Evolutionary conservation across 2,888 invertebrate genomes (phyloP), one percentile per base, ranked within the genome.

Genomic region (Brachyopa scutellaris): DNA sequence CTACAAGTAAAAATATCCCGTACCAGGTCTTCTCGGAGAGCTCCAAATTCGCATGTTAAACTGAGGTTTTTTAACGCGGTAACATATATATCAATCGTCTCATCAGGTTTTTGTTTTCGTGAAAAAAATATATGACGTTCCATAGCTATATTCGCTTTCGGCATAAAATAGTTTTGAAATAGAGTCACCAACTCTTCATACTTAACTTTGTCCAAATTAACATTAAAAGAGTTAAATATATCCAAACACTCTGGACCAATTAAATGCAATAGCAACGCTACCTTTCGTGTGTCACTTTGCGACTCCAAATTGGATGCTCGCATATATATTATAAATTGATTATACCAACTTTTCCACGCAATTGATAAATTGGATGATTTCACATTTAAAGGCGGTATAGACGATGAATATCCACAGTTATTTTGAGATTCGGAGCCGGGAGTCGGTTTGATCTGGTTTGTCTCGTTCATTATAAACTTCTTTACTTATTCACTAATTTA

Each of bases 1-100:
- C 79, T 82, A 33, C 82, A 82, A 8, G 74, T 61, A 45, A 84
- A 85, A 19, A 84, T 83, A 33, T 84, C 80, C n/a, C 74, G 47
- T 8, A 80, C 79, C 4, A 84, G 9, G 1, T 79, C 70, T 36
- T 84, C 78, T 5, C 70, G 66, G 2, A 85, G 17, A 4, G 11
- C 15, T 21, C 62, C 79, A 55, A 85, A 84, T 40, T 84, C 82
- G 42, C 84, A 84, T 8, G 82, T n/a, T 45, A 45, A 21, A 21
- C n/a, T 9, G 15, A 57, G 23, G n/a, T 42, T 42, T 7, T 36
- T 59, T 17, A 36, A 33, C 5, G 33, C 33, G n/a, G 33, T 33
- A n/a, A 1, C 5, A n/a, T 33, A 33, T n/a, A 9, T n/a, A 33
- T 33, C 33, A 33, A 33, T 33, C 9, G 26, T 5, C 26, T 26